phyloP scores from a whole-genome alignment of 2,888 invertebrate species.

The Artemia sp. region DNA sequence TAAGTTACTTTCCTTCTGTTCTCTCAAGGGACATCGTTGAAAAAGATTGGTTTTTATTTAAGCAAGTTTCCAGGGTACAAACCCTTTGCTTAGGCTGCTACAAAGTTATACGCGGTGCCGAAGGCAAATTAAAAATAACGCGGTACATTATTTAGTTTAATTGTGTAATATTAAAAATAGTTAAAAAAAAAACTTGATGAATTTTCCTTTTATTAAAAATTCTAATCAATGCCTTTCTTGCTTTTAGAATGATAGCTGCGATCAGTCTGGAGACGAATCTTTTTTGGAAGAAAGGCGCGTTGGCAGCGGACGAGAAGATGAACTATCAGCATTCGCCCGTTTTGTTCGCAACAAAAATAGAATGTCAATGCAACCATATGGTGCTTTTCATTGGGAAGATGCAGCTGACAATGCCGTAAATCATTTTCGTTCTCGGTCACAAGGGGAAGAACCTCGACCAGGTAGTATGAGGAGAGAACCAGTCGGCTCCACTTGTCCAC shows the following conservation, averaged over 20 bases:
- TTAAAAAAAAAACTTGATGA: no score
- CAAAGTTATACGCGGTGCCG: no score
- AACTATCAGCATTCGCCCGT: slow-evolving; percentile 24
- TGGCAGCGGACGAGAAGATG: slow-evolving; percentile 10
- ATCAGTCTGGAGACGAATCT: not conserved
- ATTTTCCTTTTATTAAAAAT: no score
- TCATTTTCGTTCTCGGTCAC: not conserved
- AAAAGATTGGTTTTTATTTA: no score
- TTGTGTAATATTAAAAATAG: no score
- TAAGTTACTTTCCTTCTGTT: no score
- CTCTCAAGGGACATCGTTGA: no score
- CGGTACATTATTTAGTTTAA: no score
- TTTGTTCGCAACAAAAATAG: slow-evolving; percentile 45
- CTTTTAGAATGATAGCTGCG: not conserved
- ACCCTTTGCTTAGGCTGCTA: no score
- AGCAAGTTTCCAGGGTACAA: no score
- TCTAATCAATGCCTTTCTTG: no score
- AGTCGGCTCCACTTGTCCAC: slow-evolving; percentile 20
- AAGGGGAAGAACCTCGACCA: slow-evolving; percentile 12
- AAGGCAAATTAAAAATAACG: no score
- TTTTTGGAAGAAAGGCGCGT: slow-evolving; percentile 4
- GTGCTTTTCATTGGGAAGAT: slow-evolving; percentile 34
- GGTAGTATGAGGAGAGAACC: slow-evolving; percentile 22
- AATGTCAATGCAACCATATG: slow-evolving; percentile 71
- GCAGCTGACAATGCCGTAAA: slow-evolving; percentile 21